Base-by-base conservation (phyloP, 2,797 vertebrate species). In the Cetoscarus ocellatus region DNA sequence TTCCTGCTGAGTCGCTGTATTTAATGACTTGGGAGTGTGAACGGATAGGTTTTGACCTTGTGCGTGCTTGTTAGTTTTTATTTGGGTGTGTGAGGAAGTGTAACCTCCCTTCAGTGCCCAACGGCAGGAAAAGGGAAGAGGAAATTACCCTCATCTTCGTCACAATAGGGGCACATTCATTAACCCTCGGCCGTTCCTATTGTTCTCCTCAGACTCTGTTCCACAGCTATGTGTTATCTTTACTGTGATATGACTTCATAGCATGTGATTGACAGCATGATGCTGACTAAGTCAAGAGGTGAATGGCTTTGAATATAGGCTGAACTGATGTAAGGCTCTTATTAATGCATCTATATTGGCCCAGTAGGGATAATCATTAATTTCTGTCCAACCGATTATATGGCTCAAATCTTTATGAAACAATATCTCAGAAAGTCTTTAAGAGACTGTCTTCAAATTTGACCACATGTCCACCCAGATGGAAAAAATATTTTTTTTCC, bases 131-230 rank as follows among this genome's bases (percentile, higher is more conserved):
- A 48, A 61, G 52, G 4, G 49, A 55, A 10, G 1, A 61, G 74
- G 62, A 82, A 76, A 56, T 40, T 42, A 34, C 38, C 34, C 12
- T 15, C 10, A 42, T 53, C 47, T 36, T 77, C 15, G 1, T 83
- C 12, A 62, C 52, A 15, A 15, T 39, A 49, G 55, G 67, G 55
- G 51, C 52, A 36, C 42, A 44, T 47, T 73, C 45, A 62, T 77
- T 71, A 52, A 77, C 75, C 63, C 39, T 34, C 53, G 27, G 15
- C 67, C 72, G 34, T 60, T 60, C 34, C 65, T 44, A 86, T 84
- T 87, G 82, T 88, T 84, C 55, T 12, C 19, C 40, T 65, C 51
- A 66, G 42, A 52, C 60, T 3, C 36, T 61, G 51, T 68, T 60
- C 64, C 19, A 6, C 43, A 4, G 0, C 5, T 1, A 47, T 1